These are phyloP conservation scores for Acanthurus lineatus DNA, from an alignment of 2,797 vertebrate genomes.

Conservation along the genomic window DNA sequence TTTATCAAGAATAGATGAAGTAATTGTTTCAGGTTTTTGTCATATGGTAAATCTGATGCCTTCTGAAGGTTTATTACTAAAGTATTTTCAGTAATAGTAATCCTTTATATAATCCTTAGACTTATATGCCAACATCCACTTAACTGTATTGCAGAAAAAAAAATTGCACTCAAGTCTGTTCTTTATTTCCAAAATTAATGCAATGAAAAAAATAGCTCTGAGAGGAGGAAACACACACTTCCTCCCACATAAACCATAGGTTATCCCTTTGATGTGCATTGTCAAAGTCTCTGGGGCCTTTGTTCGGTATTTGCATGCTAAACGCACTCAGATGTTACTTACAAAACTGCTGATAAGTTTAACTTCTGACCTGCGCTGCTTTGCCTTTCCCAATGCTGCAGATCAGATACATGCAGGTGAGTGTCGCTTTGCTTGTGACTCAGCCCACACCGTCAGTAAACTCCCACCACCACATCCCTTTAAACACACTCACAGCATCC, in stretches of 20 bases:
- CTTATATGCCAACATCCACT: neutral
- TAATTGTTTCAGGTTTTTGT: neutral
- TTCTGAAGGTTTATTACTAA: neutral
- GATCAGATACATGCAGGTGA: constrained; percentile 99
- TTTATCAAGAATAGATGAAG: neutral
- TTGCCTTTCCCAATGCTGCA: constrained; percentile 91
- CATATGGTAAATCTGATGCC: neutral
- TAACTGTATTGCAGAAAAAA: neutral
- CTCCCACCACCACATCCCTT: constrained; percentile 53
- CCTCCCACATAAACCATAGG: neutral
- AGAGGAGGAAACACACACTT: constrained; percentile 11
- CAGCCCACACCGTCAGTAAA: constrained; percentile 51
- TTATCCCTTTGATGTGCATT: constrained; percentile 9
- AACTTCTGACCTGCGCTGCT: constrained; percentile 74
- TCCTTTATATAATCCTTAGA: neutral
- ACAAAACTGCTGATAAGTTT: constrained; percentile 48
- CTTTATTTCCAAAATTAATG: neutral
- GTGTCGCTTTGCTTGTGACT: constrained; percentile 73
- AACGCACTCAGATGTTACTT: constrained; percentile 20
- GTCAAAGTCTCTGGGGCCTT: neutral
- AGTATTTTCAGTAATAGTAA: neutral
- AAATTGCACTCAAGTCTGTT: constrained; percentile 8
- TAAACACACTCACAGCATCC: constrained; percentile 51
- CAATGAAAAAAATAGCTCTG: neutral
- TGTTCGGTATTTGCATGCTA: constrained; percentile 30